Evolutionary conservation across 2,113 vertebrate genomes (phyloP).

Genomic region (Stegastes partitus): DNA sequence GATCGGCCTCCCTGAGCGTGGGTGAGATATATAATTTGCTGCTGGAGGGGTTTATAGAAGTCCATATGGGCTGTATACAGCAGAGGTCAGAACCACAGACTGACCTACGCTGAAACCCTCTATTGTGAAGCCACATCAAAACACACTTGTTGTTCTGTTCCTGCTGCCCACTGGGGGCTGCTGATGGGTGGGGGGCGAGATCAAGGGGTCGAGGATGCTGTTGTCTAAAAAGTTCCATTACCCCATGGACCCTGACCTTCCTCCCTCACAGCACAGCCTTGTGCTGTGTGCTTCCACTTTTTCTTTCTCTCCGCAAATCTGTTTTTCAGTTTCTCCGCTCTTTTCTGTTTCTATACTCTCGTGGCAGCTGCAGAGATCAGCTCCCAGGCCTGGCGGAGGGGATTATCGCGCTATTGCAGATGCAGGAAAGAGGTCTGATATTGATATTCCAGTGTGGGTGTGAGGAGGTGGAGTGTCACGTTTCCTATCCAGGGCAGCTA

Average conservation of each 20-base stretch:
- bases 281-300: constrained; percentile 54
- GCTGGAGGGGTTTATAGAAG: constrained; percentile 19
- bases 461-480: constrained; percentile 40
- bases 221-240: constrained; percentile 73
- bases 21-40: constrained; percentile 49
- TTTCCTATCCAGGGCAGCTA: constrained; percentile 28
- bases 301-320: constrained; percentile 33
- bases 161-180: constrained; percentile 19
- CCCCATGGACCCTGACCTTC: constrained; percentile 68
- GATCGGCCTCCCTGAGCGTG: constrained; percentile 26
- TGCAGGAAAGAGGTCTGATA: constrained; percentile 51
- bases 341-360: constrained; percentile 30
- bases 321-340: constrained; percentile 41
- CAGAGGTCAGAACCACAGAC: constrained; percentile 49
- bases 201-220: constrained; percentile 57
- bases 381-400: constrained; percentile 6
- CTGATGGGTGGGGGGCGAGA: constrained; percentile 24
- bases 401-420: constrained; percentile 40
- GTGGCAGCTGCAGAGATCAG: constrained; percentile 63
- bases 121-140: constrained; percentile 73
- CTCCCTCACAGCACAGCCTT: constrained; percentile 66
- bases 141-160: constrained; percentile 68
- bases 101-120: constrained; percentile 57
- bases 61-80: constrained; percentile 39
- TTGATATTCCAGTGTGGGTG: constrained; percentile 67